Base-by-base conservation (phyloP, 2,113 vertebrate genomes). In the Phrynocephalus versicolor region DNA sequence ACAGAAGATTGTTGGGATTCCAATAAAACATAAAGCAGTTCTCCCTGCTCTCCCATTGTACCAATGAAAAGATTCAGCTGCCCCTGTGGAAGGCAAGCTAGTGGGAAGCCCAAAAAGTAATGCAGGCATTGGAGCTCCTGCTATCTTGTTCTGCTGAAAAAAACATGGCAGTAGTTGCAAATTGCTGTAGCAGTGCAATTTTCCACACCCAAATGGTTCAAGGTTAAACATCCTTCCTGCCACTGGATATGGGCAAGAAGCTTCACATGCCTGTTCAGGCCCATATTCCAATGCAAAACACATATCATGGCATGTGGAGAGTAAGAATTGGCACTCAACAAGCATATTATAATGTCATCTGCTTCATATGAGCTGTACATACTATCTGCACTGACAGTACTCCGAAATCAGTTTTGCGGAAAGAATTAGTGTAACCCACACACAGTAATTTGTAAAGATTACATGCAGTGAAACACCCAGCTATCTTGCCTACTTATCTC, bases 151-250 rank as follows among this genome's bases (percentile, higher is more conserved):
- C 71, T 69, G 80, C 19, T 30, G 69, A 35, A 64, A 65, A n/a
- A 18, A 69, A 35, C 3, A 19, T 71, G 25, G 35, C 51, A 37
- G 7, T 41, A 21, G 21, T 37, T 27, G 33, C 33, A 35, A 23
- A 8, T 45, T 79, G 78, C 71, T 39, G 72, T 55, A 45, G 45
- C 84, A 58, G 85, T 88, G 69, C 76, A 83, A 74, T 16, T 30
- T 78, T 45, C 45, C 10, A 10, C 45, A 51, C 45, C 45, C 45
- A 51, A 51, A 51, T 51, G 45, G 45, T 51, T 67, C 81, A 75
- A 72, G 84, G 19, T 25, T 8, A 76, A 76, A 51, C 33, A 84
- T 51, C 27, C 33, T 65, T 60, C 30, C 19, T 79, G 35, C 51
- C 60, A 23, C 19, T 64, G 18, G 27, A 57, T 7, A 30, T 67